Conservation (phyloP, 2,113 vertebrate species). For the Hypocryptadius cinnamomeus region DNA sequence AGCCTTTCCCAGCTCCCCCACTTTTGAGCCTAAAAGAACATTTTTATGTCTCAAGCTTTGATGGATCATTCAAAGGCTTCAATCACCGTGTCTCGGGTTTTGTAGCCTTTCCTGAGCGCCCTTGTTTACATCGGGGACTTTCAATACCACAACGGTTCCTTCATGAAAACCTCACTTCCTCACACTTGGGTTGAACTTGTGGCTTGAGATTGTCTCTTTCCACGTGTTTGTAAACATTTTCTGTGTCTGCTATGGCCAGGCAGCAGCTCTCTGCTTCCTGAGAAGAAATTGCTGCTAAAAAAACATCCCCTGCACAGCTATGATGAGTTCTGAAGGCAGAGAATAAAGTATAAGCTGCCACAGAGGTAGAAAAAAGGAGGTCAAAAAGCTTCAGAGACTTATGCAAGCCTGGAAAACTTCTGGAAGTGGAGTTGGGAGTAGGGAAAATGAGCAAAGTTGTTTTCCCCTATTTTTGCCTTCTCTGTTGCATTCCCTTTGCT, state of each 20-base stretch:
- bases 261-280: not conserved
- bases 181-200: not conserved
- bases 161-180: not conserved
- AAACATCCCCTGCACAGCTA: not conserved
- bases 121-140: slow-evolving; percentile 30
- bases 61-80: slow-evolving; percentile 38
- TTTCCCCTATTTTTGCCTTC: not conserved
- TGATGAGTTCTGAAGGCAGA: not conserved
- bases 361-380: not conserved
- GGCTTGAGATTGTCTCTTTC: not conserved
- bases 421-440: not conserved
- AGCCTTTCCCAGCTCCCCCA: not conserved
- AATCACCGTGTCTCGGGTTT: not conserved
- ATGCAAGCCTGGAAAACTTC: not conserved
- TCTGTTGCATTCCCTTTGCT: not conserved
- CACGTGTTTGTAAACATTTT: not conserved
- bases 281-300: not conserved
- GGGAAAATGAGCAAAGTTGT: not conserved
- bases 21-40: not conserved
- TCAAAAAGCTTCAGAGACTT: not conserved
- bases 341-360: not conserved
- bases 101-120: not conserved
- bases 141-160: not conserved
- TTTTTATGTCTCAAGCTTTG: not conserved
- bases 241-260: not conserved